Conservation (phyloP, 2,888 invertebrate species). For the Ophraella communa region DNA sequence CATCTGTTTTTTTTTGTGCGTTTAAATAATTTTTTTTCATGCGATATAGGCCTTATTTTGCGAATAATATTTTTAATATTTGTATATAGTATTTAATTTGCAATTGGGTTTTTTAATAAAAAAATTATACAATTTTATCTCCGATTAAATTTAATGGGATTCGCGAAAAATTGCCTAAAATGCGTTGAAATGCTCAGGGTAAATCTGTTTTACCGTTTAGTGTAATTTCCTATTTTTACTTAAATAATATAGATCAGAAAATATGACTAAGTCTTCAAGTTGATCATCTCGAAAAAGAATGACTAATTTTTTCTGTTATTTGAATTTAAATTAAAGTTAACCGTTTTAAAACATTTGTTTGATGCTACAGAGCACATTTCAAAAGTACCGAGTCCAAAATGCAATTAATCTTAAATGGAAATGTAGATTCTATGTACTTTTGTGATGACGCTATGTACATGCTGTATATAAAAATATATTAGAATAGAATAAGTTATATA, state of each 20-base stretch:
- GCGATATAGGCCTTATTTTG: not conserved
- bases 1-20: slow-evolving; percentile 9
- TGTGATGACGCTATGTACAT: not conserved
- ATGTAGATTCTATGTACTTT: not conserved
- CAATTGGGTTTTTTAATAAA: too few species aligned
- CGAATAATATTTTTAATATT: not conserved
- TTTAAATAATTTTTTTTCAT: slow-evolving; percentile 1
- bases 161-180: not conserved
- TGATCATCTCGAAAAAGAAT: not conserved
- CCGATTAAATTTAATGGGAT: not conserved
- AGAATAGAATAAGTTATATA: not conserved
- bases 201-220: slow-evolving; percentile 22
- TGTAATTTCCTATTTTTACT: slow-evolving; percentile 10
- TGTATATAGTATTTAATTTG: not conserved
- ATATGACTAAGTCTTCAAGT: not conserved
- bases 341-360: not conserved
- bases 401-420: too few species aligned
- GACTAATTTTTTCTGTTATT: not conserved
- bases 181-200: slow-evolving; percentile 20
- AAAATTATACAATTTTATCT: too few species aligned
- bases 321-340: too few species aligned
- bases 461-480: slow-evolving; percentile 14
- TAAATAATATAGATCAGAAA: not conserved
- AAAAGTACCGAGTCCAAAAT: not conserved
- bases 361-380: not conserved